These are phyloP conservation scores for Syncerus caffer DNA, from an alignment of 2,797 vertebrate species.

Conservation along the genomic window DNA sequence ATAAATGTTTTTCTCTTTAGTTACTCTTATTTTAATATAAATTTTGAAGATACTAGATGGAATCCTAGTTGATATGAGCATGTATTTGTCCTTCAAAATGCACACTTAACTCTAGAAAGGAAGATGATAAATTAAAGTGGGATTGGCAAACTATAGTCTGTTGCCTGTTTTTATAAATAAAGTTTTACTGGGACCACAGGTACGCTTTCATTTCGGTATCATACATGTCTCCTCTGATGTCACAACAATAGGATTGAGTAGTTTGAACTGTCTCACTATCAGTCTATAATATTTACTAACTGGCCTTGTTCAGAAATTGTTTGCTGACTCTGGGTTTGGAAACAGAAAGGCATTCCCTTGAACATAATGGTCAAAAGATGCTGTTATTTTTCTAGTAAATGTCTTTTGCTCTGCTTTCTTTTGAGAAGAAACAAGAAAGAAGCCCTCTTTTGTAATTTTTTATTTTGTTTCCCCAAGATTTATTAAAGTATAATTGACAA, in stretches of 20 bases:
- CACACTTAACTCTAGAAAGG: neutral
- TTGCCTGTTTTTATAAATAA: neutral
- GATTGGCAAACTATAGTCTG: neutral
- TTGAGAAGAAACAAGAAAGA: neutral
- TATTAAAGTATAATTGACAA: neutral
- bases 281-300: neutral
- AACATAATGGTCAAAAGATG: neutral
- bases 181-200: neutral
- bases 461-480: neutral
- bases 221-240: neutral
- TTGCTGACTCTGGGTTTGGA: neutral
- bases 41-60: neutral
- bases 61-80: neutral
- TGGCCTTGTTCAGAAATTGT: neutral
- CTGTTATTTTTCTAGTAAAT: neutral
- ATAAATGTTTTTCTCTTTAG: neutral
- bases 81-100: neutral
- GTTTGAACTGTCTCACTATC: neutral
- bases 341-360: neutral
- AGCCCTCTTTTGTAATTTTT: neutral
- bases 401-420: neutral
- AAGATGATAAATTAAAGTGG: neutral
- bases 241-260: neutral
- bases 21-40: neutral
- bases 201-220: neutral